A percentile compares a stretch with the other conserved stretches of the same genome.
These are phyloP conservation scores for Drosophila monieri DNA, from an alignment of 2,888 invertebrate species.

Conservation along the genomic window DNA sequence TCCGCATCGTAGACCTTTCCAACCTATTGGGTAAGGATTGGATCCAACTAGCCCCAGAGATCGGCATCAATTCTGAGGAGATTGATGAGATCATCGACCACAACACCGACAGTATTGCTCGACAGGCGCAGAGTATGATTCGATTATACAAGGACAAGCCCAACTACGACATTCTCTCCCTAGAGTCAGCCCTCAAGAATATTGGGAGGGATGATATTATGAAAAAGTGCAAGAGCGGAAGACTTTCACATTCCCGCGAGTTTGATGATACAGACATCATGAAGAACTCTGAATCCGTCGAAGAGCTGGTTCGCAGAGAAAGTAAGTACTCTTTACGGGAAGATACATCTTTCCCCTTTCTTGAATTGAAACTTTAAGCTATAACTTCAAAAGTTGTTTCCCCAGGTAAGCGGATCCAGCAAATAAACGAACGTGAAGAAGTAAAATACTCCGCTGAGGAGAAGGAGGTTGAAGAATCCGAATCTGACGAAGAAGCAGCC, in stretches of 20 bases:
- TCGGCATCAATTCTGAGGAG: conserved; percentile 89
- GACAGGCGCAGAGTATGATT: conserved; percentile 90
- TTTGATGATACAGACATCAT: conserved; percentile 88
- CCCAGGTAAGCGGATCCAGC: conserved; percentile 82
- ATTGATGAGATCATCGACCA: conserved; percentile 90
- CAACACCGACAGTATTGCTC: conserved; percentile 89
- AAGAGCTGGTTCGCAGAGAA: conserved; percentile 83
- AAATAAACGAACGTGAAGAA: conserved; percentile 86
- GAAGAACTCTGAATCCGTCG: conserved; percentile 87
- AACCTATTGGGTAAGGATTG: conserved; percentile 90
- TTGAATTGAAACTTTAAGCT: background rate
- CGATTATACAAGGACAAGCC: conserved; percentile 86
- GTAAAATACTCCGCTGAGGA: conserved; percentile 92
- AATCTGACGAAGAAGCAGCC: conserved; percentile 87
- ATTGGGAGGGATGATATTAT: conserved; percentile 97
- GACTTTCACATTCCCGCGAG: conserved; percentile 80
- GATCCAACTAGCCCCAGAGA: conserved; percentile 88
- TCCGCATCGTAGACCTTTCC: conserved; percentile 90
- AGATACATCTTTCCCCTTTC: conserved; percentile 2
- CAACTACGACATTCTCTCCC: conserved; percentile 84
- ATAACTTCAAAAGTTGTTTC: conserved; percentile 10
- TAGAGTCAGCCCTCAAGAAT: conserved; percentile 93
- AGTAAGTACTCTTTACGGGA: conserved; percentile 66
- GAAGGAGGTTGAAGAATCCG: conserved; percentile 88
- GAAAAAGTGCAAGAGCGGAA: conserved; percentile 88